Base-by-base conservation (phyloP, 2,113 vertebrate species). In the Dipodomys stephensi region DNA sequence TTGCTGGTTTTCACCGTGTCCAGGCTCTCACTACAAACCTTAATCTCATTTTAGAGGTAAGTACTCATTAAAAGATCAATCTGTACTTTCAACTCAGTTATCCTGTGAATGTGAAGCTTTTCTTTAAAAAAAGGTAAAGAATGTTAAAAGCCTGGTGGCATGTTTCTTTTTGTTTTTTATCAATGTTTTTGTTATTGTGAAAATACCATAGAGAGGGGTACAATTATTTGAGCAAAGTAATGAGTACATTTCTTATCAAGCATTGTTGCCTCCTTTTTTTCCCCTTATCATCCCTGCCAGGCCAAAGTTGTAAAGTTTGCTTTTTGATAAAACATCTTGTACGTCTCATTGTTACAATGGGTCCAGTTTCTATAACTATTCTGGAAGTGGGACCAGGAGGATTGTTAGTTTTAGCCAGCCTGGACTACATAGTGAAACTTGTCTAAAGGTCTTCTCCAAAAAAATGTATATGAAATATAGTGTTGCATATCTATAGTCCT, bases 1-100 rank as follows among this genome's bases (percentile, higher is more conserved):
- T 99, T 64, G 99, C 99, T 77, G 98, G 99, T 90, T 99, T 99
- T 98, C 99, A 99, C 95, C 98, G 99, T 27, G 99, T 99, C 69
- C 99, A 99, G 96, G 99, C 99, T 71, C 98, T 99, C 81, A 99
- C 99, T 96, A 99, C 99, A 1, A 99, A 99, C 68, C 90, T 99
- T 96, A 98, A 62, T 39, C 98, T 99, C 93, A 99, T 99, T 95
- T 96, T 99, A 89, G 99, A 99, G 99, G 99, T 99, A 98, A 98
- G 85, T 92, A 57, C 77, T 87, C 11, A 68, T 95, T 76, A 83
- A 27, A 60, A 67, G 44, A 83, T 27, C 16, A 73, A 19, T 73
- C 35, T 91, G 3, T 35, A 49, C 62, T 85, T 81, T 72, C 11
- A n/a, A 35, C 62, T 88, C n/a, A 30, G 0, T 86, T 83, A 69